Conservation (phyloP, 2,888 invertebrate species). For the Erebia ligea region DNA sequence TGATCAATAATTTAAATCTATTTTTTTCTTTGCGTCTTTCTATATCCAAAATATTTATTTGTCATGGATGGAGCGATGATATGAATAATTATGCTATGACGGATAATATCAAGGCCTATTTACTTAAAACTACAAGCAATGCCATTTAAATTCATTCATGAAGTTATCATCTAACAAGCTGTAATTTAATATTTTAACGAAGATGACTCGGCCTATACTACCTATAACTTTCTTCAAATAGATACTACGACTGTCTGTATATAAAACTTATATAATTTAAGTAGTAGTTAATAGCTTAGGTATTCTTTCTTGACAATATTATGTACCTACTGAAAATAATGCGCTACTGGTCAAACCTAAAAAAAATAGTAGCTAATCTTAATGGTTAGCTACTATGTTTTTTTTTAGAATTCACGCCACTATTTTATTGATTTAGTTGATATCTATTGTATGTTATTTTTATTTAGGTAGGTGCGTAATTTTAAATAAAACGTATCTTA, state of each 20-base stretch:
- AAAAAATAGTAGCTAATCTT: too few relatives aligned
- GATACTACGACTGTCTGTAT: background rate
- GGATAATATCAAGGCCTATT: conserved; percentile 38
- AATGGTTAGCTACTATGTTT: too few relatives aligned
- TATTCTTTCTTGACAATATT: background rate
- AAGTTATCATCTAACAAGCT: background rate
- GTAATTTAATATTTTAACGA: background rate
- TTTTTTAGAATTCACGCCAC: too few relatives aligned
- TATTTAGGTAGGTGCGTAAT: too few relatives aligned
- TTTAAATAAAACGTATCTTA: too few relatives aligned
- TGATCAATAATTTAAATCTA: conserved; percentile 34
- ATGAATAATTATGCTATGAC: conserved; percentile 57
- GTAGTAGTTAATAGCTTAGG: background rate
- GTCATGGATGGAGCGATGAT: conserved; percentile 75
- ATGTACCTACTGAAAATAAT: background rate
- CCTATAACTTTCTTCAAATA: background rate
- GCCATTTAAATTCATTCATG: background rate
- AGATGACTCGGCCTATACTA: background rate
- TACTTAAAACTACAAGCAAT: conserved; percentile 5
- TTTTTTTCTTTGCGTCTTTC: conserved; percentile 27
- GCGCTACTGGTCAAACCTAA: too few relatives aligned
- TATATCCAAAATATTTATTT: conserved; percentile 46
- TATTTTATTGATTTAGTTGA: too few relatives aligned
- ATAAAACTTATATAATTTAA: background rate
- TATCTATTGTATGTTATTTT: too few relatives aligned